These are phyloP conservation scores for Microcebus griseorufus DNA, from an alignment of 2,113 vertebrate species.

Conservation along the genomic window DNA sequence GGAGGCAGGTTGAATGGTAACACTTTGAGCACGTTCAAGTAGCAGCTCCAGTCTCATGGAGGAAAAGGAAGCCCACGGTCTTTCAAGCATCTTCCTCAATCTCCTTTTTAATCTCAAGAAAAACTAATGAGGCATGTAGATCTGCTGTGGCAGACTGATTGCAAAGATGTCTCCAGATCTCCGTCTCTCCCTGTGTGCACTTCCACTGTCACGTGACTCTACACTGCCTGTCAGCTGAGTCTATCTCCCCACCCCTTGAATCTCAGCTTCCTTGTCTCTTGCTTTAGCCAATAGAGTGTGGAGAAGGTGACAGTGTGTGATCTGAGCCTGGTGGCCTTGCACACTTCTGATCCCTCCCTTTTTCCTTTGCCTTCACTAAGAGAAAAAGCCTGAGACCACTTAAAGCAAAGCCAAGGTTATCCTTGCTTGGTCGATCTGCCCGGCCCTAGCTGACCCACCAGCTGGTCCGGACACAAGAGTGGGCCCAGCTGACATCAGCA, in stretches of 20 bases:
- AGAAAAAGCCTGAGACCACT: background rate
- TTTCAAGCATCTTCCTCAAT: background rate
- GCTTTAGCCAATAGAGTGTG: background rate
- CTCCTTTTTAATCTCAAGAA: background rate
- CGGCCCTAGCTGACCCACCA: background rate
- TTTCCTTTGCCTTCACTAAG: background rate
- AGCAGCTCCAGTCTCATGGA: background rate
- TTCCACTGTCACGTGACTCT: background rate
- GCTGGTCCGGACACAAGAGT: background rate
- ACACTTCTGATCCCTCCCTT: background rate
- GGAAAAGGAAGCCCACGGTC: background rate
- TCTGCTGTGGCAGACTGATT: background rate
- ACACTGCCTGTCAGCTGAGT: background rate
- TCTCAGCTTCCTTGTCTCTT: background rate
- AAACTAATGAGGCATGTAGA: background rate
- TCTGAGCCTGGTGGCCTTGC: background rate
- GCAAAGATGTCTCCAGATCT: background rate
- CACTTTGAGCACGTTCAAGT: conserved; percentile 51
- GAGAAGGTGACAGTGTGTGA: background rate
- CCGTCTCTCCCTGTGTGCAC: background rate
- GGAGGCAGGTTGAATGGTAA: conserved; percentile 39
- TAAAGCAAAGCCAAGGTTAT: background rate
- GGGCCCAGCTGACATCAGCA: background rate
- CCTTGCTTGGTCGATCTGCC: background rate
- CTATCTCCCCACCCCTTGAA: background rate